Conservation (phyloP, 2,113 vertebrate genomes). For the Cebus imitator region DNA sequence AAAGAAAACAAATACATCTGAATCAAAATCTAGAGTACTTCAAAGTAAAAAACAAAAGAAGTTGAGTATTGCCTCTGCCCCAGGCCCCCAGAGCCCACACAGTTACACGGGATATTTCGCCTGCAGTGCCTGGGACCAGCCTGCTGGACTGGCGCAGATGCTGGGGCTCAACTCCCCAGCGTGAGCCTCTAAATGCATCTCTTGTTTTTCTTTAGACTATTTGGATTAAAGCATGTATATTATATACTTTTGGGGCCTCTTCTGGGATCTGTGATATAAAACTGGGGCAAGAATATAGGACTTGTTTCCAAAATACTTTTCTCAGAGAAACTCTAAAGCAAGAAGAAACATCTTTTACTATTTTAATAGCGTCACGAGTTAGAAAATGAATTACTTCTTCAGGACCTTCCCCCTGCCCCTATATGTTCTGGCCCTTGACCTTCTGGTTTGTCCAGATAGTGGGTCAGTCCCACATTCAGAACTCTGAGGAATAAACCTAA, state of each 20-base stretch:
- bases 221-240: background rate
- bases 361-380: background rate
- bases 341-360: background rate
- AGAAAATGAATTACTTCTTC: background rate
- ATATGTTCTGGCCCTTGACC: background rate
- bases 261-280: background rate
- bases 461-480: background rate
- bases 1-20: background rate
- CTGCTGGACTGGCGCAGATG: background rate
- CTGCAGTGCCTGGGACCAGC: background rate
- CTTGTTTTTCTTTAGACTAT: background rate
- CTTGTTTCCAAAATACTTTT: background rate
- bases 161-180: background rate
- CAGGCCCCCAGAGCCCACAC: background rate
- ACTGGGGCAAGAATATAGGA: background rate
- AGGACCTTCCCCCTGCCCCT: background rate
- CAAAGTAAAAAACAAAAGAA: background rate
- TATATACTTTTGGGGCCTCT: background rate
- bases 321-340: background rate
- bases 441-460: background rate
- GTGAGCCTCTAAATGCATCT: background rate
- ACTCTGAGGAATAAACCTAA: background rate
- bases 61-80: background rate
- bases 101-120: background rate
- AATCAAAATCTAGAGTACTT: background rate